These are phyloP conservation scores for Ecliptopera silaceata DNA, from an alignment of 2,888 invertebrate species.

Conservation along the genomic window DNA sequence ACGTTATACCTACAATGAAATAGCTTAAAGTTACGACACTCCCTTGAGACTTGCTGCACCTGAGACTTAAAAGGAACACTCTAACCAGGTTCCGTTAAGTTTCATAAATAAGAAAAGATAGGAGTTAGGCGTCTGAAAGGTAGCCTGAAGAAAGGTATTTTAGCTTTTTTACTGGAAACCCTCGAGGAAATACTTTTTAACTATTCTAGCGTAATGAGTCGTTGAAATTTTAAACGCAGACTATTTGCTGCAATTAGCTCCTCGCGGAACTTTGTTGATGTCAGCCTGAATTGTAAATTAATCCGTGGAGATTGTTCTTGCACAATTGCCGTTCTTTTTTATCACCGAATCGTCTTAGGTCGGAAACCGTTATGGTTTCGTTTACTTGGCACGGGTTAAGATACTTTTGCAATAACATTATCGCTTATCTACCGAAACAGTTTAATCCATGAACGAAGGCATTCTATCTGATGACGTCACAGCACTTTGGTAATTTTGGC, in stretches of 20 bases:
- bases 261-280: conserved; percentile 17
- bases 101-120: conserved; percentile 47
- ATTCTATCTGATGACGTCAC: background rate
- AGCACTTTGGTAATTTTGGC: background rate
- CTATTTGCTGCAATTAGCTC: background rate
- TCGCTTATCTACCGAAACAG: conserved; percentile 10
- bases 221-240: conserved; percentile 27
- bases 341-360: conserved; percentile 16
- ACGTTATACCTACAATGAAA: conserved; percentile 28
- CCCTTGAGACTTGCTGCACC: conserved; percentile 42
- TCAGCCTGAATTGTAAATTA: conserved; percentile 10
- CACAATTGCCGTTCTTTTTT: conserved; percentile 13
- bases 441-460: conserved; percentile 15
- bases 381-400: conserved; percentile 17
- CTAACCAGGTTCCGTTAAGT: conserved; percentile 33
- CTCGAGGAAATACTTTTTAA: conserved; percentile 17
- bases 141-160: conserved; percentile 20
- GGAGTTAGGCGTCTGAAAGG: conserved; percentile 31
- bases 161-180: conserved; percentile 23
- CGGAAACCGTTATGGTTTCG: conserved; percentile 22
- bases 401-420: conserved; percentile 11
- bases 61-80: conserved; percentile 52
- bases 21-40: conserved; percentile 45
- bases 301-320: conserved; percentile 11
- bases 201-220: conserved; percentile 22